Percentiles rank a stretch among this genome's conserved stretches.
Conservation (phyloP, 2,797 vertebrate species). For the Borostomias antarcticus region DNA sequence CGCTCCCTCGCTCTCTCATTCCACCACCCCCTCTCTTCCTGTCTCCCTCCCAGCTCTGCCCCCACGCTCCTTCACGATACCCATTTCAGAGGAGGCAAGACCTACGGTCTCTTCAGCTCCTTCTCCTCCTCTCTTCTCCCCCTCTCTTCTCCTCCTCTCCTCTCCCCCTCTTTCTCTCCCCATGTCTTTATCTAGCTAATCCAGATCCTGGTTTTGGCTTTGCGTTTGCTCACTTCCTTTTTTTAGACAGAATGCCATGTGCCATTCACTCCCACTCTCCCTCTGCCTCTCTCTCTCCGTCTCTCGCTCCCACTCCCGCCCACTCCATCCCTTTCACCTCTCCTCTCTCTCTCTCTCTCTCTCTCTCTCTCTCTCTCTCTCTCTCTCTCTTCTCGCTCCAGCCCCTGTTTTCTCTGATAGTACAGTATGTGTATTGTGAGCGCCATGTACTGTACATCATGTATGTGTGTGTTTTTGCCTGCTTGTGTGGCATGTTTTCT, state of each 20-base stretch:
- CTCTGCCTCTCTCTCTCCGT: constrained; percentile 78
- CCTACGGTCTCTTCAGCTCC: constrained; percentile 30
- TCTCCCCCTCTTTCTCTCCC: constrained; percentile 71
- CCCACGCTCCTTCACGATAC: constrained; percentile 74
- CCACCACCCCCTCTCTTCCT: too few species aligned
- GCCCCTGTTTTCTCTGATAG: constrained; percentile 61
- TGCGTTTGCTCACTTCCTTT: constrained; percentile 75
- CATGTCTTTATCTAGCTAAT: constrained; percentile 88
- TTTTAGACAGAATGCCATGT: constrained; percentile 83
- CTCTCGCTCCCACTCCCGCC: constrained; percentile 77
- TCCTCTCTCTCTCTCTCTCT: constrained; percentile 82
- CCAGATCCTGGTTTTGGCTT: constrained; percentile 82
- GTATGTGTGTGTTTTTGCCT: neutral
- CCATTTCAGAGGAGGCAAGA: constrained; percentile 70
- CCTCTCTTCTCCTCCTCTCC: constrained; percentile 32
- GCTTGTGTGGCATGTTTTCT: neutral
- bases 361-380: constrained; percentile 77
- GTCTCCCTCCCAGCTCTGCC: constrained; percentile 41
- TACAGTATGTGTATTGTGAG: constrained; percentile 56
- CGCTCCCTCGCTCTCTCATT: constrained; percentile 42
- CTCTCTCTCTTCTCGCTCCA: constrained; percentile 74
- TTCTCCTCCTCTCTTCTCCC: constrained; percentile 67
- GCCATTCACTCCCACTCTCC: constrained; percentile 84
- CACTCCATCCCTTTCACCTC: constrained; percentile 78
- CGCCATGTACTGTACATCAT: neutral